Evolutionary conservation across 2,797 vertebrate genomes (phyloP).

Genomic region (Diplodus puntazzo): DNA sequence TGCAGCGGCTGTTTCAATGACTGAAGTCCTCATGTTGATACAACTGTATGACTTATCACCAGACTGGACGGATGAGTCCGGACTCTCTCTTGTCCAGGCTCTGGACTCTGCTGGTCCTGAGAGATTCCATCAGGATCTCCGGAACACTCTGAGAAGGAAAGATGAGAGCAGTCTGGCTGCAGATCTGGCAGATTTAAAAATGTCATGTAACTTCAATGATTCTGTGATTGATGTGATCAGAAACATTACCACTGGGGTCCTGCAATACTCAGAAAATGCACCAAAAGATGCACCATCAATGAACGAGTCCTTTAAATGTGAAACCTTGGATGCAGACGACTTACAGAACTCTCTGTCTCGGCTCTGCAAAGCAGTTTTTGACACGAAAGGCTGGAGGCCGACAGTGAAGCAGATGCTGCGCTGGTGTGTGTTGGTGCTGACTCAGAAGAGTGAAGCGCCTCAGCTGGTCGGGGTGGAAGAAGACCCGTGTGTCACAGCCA

Average conservation of each 20-base stretch:
- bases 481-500: conserved; percentile 35
- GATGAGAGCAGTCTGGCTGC: not conserved
- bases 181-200: conserved; percentile 4
- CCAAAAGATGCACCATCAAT: not conserved
- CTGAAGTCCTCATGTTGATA: not conserved
- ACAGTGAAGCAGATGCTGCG: conserved; percentile 36
- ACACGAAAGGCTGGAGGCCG: conserved; percentile 14
- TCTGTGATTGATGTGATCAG: not conserved
- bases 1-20: not conserved
- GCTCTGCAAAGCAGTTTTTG: conserved; percentile 44
- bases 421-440: conserved; percentile 38
- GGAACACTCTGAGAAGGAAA: conserved; percentile 1
- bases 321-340: rapidly evolving
- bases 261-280: not conserved
- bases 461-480: conserved; percentile 11
- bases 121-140: conserved; percentile 3
- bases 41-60: not conserved
- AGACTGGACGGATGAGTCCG: not conserved
- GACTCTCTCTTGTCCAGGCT: not conserved
- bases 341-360: not conserved
- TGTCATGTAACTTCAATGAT: not conserved
- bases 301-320: not conserved
- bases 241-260: not conserved
- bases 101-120: conserved; percentile 1
- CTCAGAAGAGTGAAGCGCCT: rapidly evolving